phyloP scores from a whole-genome alignment of 2,113 vertebrate species.

The Leptobrachium ailaonicum region DNA sequence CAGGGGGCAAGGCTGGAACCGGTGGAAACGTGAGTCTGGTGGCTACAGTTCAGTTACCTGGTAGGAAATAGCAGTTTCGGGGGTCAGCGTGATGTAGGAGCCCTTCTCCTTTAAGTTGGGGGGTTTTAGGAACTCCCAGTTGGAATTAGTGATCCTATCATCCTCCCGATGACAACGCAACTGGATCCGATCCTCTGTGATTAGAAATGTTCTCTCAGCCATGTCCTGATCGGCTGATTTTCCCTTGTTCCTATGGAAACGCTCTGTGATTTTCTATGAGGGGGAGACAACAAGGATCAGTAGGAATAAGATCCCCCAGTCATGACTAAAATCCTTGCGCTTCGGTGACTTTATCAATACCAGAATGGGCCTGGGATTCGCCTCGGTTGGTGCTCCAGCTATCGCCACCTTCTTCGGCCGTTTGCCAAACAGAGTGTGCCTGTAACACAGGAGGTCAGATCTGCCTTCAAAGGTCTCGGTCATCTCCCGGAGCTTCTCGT shows the following conservation, averaged over 20 bases:
- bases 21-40: no score
- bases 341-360: conserved; percentile 51
- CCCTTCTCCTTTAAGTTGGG: conserved; percentile 55
- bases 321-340: no score
- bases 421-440: conserved; percentile 61
- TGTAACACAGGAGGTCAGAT: conserved; percentile 73
- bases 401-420: conserved; percentile 40
- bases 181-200: conserved; percentile 66
- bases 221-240: conserved; percentile 78
- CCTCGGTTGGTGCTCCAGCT: conserved; percentile 8
- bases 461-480: conserved; percentile 72
- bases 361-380: conserved; percentile 57
- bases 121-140: conserved; percentile 70
- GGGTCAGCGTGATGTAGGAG: conserved; percentile 61
- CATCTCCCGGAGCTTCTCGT: conserved; percentile 65
- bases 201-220: conserved; percentile 73
- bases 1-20: no score
- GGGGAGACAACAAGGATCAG: not conserved
- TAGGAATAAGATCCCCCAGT: not conserved
- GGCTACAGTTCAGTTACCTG: conserved; percentile 64
- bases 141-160: conserved; percentile 69
- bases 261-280: conserved; percentile 79
- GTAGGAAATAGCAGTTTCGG: conserved; percentile 70
- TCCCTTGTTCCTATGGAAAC: conserved; percentile 74
- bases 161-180: conserved; percentile 79